Evolutionary conservation across 2,797 vertebrate species (phyloP).

Genomic region (Onychomys leucogaster): DNA sequence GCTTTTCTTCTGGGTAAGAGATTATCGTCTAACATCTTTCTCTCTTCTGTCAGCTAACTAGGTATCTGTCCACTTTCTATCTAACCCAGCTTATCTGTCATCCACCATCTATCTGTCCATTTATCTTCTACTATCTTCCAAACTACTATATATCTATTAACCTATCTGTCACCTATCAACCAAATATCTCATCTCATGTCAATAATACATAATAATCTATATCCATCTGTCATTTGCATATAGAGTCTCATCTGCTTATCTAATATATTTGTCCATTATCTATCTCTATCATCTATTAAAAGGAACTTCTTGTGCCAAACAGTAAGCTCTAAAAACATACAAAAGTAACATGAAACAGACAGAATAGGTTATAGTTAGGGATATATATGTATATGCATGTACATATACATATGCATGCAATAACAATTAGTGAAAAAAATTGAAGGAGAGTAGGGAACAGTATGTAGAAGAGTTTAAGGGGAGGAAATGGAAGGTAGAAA

Average conservation of each 20-base stretch:
- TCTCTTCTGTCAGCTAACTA: neutral
- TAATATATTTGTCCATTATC: neutral
- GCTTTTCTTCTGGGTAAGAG: conserved; percentile 4
- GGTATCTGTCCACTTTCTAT: neutral
- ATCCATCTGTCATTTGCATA: neutral
- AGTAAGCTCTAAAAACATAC: neutral
- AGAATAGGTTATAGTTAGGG: neutral
- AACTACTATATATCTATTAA: neutral
- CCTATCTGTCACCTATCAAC: neutral
- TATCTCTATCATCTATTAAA: neutral
- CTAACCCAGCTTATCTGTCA: neutral
- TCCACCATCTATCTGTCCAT: neutral
- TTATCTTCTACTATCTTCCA: neutral
- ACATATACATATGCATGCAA: neutral
- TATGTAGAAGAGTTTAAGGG: neutral
- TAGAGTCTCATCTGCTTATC: neutral
- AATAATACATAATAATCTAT: neutral
- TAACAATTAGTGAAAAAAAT: neutral
- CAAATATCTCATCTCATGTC: neutral
- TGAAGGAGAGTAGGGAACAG: neutral
- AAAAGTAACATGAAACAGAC: neutral
- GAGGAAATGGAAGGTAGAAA: neutral
- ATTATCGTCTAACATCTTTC: neutral
- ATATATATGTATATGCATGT: neutral
- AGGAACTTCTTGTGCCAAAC: neutral